Conservation (phyloP, 2,113 vertebrate genomes). For the Rostratula benghalensis region DNA sequence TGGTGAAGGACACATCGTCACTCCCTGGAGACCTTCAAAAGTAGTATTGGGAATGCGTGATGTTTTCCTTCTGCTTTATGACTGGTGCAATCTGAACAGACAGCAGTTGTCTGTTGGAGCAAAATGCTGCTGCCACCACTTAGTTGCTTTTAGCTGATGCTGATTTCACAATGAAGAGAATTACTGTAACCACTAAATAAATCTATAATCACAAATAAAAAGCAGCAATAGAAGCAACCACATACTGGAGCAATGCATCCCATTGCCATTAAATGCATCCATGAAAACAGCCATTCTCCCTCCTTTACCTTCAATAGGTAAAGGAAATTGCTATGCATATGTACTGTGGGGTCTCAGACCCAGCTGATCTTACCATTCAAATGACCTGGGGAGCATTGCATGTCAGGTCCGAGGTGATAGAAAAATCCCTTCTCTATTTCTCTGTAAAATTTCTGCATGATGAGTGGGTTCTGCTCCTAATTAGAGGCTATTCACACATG, state of each 20-base stretch:
- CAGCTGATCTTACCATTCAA: background rate
- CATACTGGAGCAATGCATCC: background rate
- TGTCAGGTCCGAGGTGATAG: accelerated
- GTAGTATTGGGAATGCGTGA: background rate
- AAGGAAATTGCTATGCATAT: background rate
- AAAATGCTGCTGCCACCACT: background rate
- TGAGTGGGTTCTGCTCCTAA: background rate
- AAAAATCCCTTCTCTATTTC: background rate
- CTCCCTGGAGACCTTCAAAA: background rate
- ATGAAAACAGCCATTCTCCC: background rate
- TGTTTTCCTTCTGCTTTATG: background rate
- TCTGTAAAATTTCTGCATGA: background rate
- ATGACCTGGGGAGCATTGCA: background rate
- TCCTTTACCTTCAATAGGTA: background rate
- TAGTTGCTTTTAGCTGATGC: background rate
- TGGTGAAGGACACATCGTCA: accelerated
- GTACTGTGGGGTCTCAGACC: background rate
- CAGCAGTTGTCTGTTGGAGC: background rate
- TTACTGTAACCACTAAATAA: background rate
- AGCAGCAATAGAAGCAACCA: background rate
- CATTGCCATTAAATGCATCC: background rate
- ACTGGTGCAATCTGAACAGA: background rate
- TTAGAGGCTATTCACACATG: background rate
- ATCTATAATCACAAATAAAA: background rate
- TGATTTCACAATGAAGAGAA: background rate